Evolutionary conservation across 2,888 invertebrate genomes (phyloP).

Genomic region (Dicyrtomina minuta): DNA sequence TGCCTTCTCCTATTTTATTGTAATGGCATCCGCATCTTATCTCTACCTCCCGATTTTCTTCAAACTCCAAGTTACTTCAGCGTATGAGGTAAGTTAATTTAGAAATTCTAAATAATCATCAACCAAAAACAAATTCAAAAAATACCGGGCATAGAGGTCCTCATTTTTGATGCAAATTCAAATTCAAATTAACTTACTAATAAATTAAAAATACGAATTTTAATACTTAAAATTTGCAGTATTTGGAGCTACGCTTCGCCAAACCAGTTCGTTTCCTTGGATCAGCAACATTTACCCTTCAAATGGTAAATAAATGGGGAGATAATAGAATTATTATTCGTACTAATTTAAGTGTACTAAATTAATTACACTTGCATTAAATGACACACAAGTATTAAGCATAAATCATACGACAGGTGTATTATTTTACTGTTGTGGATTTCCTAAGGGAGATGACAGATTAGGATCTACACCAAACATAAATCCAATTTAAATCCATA

Average conservation of each 20-base stretch:
- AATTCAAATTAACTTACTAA: background rate
- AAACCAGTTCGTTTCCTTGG: conserved; percentile 47
- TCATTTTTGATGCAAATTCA: no score
- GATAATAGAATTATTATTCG: no score
- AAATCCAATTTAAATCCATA: no score
- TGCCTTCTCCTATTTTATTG: conserved; percentile 36
- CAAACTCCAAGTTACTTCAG: conserved; percentile 54
- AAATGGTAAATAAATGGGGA: conserved; percentile 50
- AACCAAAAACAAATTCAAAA: no score
- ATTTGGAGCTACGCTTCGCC: conserved; percentile 46
- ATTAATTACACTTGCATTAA: no score
- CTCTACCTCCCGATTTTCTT: conserved; percentile 54
- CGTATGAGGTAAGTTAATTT: conserved; percentile 54
- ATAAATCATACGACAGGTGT: no score
- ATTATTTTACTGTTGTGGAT: no score
- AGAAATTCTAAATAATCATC: no score
- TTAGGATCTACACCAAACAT: no score
- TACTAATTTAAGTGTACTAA: background rate
- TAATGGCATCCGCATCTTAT: conserved; percentile 47
- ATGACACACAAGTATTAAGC: no score
- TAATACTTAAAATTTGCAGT: conserved; percentile 33
- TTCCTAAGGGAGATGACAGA: no score
- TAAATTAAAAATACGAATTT: background rate
- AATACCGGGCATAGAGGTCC: no score
- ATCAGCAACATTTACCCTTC: conserved; percentile 46